Base-by-base conservation (phyloP, 2,888 invertebrate species). In the Andrena flavipes region DNA sequence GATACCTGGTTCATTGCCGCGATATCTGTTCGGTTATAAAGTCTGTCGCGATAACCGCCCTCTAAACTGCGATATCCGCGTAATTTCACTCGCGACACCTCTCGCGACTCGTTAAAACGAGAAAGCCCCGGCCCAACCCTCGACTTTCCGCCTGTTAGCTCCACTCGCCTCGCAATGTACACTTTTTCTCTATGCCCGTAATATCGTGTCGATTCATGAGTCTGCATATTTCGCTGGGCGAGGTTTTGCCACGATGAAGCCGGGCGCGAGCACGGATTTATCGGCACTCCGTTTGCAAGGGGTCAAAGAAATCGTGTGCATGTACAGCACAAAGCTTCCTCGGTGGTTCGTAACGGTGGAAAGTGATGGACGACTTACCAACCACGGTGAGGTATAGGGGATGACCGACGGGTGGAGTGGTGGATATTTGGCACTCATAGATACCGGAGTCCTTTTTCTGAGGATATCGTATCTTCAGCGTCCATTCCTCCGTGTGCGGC, bases 401-500 rank as follows among this genome's bases (percentile, higher is more conserved):
- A 94, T 97, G 97, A 48, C 98, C 97, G 59, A 97, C 96, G 76
- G 98, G 98, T 63, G 98, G 98, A 80, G 98, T 98, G 67, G 98
- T 98, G 88, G 97, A 97, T 93, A 98, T 97, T 95, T 98, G 98
- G 93, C 98, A 98, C 95, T 98, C 98, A 94, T 98, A 98, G 90
- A 97, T 96, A 56, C 97, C 97, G 2, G 96, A 95, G 92, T 97
- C 97, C 91, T 96, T 96, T 83, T 95, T 95, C 93, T 97, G 97
- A 1, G 97, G 96, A 93, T 96, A 97, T 77, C 96, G 95, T 93
- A 97, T 96, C 91, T 96, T 96, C 78, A 98, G 94, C 51, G 97
- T 97, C 98, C 98, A 98, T 94, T 98, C 97, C 93, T 98, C 97
- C 69, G 97, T 96, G 92, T 97, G 97, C 0, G 97, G 97, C 76